Conservation (phyloP, 2,888 invertebrate species). For the Drosophila pseudotalamancana region DNA sequence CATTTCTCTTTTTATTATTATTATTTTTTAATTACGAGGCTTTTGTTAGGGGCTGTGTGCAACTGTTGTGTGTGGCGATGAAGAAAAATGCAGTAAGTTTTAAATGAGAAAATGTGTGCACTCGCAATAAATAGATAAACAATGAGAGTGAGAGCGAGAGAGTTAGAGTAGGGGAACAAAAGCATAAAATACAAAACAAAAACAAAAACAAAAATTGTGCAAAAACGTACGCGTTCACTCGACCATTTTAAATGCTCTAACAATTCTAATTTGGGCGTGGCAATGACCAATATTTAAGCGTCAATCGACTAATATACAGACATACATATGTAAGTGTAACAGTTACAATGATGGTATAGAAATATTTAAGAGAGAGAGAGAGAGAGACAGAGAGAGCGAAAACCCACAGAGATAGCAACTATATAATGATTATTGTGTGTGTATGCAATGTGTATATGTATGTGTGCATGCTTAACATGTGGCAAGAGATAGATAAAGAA, state of each 20-base stretch:
- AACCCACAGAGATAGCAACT: neutral
- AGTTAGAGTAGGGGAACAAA: neutral
- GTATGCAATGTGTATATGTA: neutral
- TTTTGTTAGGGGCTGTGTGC: constrained; percentile 2
- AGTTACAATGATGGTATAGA: neutral
- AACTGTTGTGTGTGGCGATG: constrained; percentile 5
- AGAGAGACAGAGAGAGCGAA: neutral
- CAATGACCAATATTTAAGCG: no score
- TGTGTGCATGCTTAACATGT: neutral
- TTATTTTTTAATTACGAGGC: neutral
- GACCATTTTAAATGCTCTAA: neutral
- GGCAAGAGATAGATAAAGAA: neutral
- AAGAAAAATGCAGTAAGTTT: constrained; percentile 9
- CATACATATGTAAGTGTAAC: neutral
- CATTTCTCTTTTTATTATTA: neutral
- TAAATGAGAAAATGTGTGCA: neutral
- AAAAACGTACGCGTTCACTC: neutral
- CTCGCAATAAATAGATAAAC: neutral
- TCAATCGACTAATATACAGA: neutral
- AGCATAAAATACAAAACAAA: neutral
- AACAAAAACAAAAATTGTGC: neutral
- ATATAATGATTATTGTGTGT: no score
- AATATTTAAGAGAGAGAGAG: neutral
- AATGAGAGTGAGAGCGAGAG: neutral
- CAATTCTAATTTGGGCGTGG: constrained; percentile 6